These are phyloP conservation scores for Leptinotarsa texana DNA, from an alignment of 1,140 invertebrate species.

Conservation along the genomic window DNA sequence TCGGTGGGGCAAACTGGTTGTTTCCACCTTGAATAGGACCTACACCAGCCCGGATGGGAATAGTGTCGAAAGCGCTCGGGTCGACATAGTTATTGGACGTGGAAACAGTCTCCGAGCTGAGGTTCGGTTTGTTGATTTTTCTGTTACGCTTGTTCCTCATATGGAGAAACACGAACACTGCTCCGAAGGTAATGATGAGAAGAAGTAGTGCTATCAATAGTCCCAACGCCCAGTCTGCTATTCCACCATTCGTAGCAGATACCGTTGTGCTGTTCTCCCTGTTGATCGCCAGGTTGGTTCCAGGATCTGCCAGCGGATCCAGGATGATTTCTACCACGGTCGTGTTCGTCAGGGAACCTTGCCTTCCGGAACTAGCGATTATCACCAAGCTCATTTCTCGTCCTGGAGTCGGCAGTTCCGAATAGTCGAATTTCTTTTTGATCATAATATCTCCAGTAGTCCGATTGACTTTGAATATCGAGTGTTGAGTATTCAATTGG, in stretches of 20 bases:
- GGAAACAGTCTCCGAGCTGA: constrained; percentile 72
- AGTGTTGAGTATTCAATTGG: constrained; percentile 78
- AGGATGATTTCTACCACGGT: constrained; percentile 83
- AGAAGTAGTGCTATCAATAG: constrained; percentile 80
- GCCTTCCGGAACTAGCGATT: constrained; percentile 83
- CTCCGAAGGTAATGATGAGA: constrained; percentile 78
- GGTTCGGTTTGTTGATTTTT: constrained; percentile 76
- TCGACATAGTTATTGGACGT: constrained; percentile 81
- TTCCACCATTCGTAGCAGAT: constrained; percentile 65
- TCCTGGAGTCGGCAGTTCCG: constrained; percentile 63
- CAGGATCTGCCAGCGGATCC: constrained; percentile 68
- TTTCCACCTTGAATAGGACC: constrained; percentile 58
- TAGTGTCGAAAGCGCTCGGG: constrained; percentile 84
- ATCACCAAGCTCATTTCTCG: constrained; percentile 79
- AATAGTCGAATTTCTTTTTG: constrained; percentile 73
- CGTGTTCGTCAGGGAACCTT: constrained; percentile 82
- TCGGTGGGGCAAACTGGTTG: constrained; percentile 82
- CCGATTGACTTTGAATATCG: constrained; percentile 88
- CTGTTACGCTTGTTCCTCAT: constrained; percentile 80
- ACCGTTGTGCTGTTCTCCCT: constrained; percentile 55
- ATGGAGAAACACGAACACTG: constrained; percentile 80
- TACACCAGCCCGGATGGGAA: constrained; percentile 72
- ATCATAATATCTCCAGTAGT: constrained; percentile 86
- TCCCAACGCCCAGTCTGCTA: constrained; percentile 87
- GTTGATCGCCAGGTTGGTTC: constrained; percentile 62